Percentiles rank a stretch among this genome's conserved stretches.
These are phyloP conservation scores for Nymphalis io DNA, from an alignment of 1,140 invertebrate genomes.

Conservation along the genomic window DNA sequence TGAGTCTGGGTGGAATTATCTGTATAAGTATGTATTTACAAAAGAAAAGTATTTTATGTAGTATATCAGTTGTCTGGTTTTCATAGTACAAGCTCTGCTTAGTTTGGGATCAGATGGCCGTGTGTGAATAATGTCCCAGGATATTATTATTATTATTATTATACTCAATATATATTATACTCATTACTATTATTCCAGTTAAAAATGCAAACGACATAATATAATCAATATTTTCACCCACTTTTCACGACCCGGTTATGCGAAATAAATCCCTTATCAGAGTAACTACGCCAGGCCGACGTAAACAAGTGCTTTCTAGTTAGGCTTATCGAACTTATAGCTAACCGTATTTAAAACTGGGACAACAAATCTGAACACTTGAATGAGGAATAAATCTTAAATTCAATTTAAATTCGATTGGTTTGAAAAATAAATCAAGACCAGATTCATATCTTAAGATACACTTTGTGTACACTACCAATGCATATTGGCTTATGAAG, in stretches of 20 bases:
- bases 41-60: too few relatives aligned
- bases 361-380: constrained; percentile 52
- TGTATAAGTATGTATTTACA: too few relatives aligned
- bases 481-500: too few relatives aligned
- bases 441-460: neutral
- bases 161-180: too few relatives aligned
- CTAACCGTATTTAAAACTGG: constrained; percentile 45
- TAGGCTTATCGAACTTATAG: constrained; percentile 49
- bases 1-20: too few relatives aligned
- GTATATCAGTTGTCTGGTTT: too few relatives aligned
- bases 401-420: constrained; percentile 28
- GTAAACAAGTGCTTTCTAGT: constrained; percentile 45
- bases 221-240: constrained; percentile 39
- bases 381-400: constrained; percentile 44
- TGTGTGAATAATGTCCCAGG: too few relatives aligned
- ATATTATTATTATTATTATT: too few relatives aligned
- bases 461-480: too few relatives aligned
- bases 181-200: neutral
- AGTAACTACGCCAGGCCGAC: constrained; percentile 18
- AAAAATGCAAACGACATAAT: neutral
- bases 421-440: constrained; percentile 19
- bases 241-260: constrained; percentile 35
- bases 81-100: too few relatives aligned
- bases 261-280: constrained; percentile 43
- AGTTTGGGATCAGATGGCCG: too few relatives aligned